Evolutionary conservation across 2,113 vertebrate species (phyloP).

Genomic region (Lagopus leucura): DNA sequence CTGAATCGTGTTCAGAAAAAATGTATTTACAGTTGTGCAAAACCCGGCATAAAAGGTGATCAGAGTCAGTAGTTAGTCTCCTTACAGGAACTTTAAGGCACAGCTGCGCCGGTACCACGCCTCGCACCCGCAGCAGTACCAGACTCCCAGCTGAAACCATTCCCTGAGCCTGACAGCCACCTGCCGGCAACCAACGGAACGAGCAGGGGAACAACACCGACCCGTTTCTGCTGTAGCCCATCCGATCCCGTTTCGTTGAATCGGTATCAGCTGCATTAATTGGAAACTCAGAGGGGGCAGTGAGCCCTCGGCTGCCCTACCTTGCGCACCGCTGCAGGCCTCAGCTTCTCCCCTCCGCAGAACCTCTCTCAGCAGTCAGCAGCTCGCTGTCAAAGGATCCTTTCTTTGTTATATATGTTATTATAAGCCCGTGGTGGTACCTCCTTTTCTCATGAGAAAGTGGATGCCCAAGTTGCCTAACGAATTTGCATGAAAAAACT

Average conservation of each 20-base stretch:
- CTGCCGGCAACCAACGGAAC: conserved; percentile 26
- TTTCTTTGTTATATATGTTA: background rate
- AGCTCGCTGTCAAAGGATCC: background rate
- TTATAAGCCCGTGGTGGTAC: background rate
- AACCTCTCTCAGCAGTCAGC: background rate
- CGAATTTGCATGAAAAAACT: background rate
- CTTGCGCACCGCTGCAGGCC: background rate
- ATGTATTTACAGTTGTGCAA: background rate
- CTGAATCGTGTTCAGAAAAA: background rate
- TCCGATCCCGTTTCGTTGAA: background rate
- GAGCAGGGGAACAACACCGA: background rate
- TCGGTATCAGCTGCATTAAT: background rate
- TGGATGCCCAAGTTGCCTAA: fast-evolving
- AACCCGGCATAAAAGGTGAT: background rate
- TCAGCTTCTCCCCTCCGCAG: background rate
- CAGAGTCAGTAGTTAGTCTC: background rate
- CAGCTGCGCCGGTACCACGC: background rate
- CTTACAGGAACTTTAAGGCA: background rate
- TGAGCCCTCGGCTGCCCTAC: background rate
- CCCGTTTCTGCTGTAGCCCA: background rate
- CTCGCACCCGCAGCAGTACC: fast-evolving
- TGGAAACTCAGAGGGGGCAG: background rate
- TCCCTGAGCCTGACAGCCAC: conserved; percentile 17
- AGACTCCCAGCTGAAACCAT: background rate
- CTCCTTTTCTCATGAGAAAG: background rate